Evolutionary conservation across 2,888 invertebrate species (phyloP).

Genomic region (Fragum fragum): DNA sequence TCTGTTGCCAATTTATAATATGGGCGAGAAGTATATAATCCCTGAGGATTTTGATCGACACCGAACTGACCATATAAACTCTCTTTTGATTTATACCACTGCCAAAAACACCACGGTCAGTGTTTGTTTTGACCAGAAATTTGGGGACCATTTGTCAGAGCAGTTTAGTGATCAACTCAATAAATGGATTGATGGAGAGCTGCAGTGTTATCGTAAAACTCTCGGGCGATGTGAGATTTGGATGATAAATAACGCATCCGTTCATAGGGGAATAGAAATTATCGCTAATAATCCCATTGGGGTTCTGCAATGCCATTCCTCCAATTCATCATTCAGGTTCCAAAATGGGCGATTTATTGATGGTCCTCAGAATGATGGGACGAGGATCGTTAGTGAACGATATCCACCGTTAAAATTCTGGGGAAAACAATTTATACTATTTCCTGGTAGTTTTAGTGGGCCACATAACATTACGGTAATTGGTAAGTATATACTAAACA

Average conservation of each 20-base stretch:
- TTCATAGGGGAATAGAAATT: slow-evolving; percentile 18
- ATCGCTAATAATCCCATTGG: slow-evolving; percentile 20
- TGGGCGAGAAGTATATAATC: slow-evolving; percentile 22
- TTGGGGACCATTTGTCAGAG: slow-evolving; percentile 10
- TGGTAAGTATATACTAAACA: slow-evolving; percentile 4
- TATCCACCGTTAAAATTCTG: slow-evolving; percentile 23
- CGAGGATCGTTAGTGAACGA: neutral
- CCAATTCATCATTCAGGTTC: neutral
- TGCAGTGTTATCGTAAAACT: slow-evolving; percentile 22
- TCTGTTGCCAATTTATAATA: neutral
- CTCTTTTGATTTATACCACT: slow-evolving; percentile 19
- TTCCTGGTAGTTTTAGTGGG: neutral
- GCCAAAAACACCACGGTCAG: slow-evolving; percentile 16
- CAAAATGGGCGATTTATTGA: slow-evolving; percentile 7
- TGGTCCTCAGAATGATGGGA: neutral
- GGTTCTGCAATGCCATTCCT: neutral
- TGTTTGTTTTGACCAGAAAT: slow-evolving; percentile 8
- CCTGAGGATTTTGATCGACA: slow-evolving; percentile 13
- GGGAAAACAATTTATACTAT: slow-evolving; percentile 16
- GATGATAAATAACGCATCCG: slow-evolving; percentile 24
- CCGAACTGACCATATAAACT: neutral
- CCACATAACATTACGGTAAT: neutral
- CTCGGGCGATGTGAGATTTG: slow-evolving; percentile 20
- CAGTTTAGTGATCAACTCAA: neutral
- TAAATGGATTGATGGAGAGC: slow-evolving; percentile 23